Evolutionary conservation across 2,797 vertebrate genomes (phyloP).

Genomic region (Myotis daubentonii): DNA sequence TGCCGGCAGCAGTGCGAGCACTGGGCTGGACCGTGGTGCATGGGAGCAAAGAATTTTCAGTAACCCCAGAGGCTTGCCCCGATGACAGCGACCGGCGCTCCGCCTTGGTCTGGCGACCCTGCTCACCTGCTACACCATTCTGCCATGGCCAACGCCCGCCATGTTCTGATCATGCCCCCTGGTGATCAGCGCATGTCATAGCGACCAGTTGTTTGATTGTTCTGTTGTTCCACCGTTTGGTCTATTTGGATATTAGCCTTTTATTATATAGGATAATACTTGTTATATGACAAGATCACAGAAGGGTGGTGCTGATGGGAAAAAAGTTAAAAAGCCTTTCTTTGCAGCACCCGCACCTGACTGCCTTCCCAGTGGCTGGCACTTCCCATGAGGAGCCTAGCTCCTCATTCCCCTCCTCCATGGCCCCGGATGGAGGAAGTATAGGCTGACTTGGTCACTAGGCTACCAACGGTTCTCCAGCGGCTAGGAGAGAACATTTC

Average conservation of each 20-base stretch:
- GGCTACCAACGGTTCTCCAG: neutral
- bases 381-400: neutral
- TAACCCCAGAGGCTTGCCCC: no score
- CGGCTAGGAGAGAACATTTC: neutral
- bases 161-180: no score
- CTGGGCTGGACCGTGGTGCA: no score
- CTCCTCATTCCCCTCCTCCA: neutral
- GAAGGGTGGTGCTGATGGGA: neutral
- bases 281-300: neutral
- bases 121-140: no score
- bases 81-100: no score
- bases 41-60: no score
- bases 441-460: neutral
- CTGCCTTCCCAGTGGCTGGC: neutral
- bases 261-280: neutral
- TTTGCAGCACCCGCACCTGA: neutral
- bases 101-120: no score
- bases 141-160: no score
- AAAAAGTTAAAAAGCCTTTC: neutral
- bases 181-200: no score
- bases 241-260: no score
- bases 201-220: no score
- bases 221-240: fast-evolving
- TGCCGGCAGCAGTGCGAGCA: no score
- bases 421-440: neutral